Evolutionary conservation across 1,140 invertebrate species (phyloP).

Genomic region (Drosophila azteca): DNA sequence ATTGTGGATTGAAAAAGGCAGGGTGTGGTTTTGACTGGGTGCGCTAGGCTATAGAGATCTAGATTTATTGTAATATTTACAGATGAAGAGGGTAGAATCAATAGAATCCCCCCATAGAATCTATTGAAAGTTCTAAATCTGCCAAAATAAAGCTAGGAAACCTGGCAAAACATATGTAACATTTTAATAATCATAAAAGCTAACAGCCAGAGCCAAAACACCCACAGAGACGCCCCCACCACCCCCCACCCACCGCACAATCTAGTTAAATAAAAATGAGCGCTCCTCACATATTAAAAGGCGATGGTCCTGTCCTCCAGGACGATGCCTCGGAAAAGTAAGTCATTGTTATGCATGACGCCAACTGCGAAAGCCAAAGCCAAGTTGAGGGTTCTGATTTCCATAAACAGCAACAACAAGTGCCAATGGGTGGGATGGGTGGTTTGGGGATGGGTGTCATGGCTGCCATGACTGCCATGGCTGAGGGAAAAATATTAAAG

Average conservation of each 20-base stretch:
- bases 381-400: constrained; percentile 65
- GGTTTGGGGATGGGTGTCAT: neutral
- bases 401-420: constrained; percentile 74
- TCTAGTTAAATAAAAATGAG: constrained; percentile 60
- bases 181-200: constrained; percentile 79
- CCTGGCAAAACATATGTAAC: constrained; percentile 55
- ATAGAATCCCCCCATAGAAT: too few species aligned
- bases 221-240: constrained; percentile 11
- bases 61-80: too few species aligned
- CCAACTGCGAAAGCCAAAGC: constrained; percentile 60
- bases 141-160: constrained; percentile 2
- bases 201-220: constrained; percentile 57
- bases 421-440: constrained; percentile 5
- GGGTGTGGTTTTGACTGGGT: too few species aligned
- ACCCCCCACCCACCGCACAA: constrained; percentile 31
- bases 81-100: too few species aligned
- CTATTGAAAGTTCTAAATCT: neutral
- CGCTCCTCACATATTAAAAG: constrained; percentile 72
- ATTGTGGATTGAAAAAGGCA: too few species aligned
- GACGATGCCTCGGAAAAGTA: constrained; percentile 34
- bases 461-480: neutral
- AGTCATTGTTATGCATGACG: constrained; percentile 81
- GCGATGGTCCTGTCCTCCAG: constrained; percentile 2
- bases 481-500: constrained; percentile 73
- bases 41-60: too few species aligned